These are phyloP conservation scores for Lepus oiostolus DNA, from an alignment of 2,797 vertebrate species.

Conservation along the genomic window DNA sequence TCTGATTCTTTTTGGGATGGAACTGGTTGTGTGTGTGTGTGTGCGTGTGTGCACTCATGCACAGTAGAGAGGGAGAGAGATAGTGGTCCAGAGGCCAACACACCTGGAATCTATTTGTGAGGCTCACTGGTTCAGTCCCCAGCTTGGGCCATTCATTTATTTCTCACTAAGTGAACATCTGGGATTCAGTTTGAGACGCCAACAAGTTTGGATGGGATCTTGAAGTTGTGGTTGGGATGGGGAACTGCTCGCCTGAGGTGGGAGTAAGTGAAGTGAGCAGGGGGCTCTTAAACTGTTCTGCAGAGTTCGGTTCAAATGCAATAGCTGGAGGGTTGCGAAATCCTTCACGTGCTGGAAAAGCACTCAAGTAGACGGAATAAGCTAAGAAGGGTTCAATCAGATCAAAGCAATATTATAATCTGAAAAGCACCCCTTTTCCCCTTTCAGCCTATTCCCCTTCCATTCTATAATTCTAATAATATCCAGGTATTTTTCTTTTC, in stretches of 20 bases:
- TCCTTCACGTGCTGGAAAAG: conserved; percentile 58
- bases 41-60: neutral
- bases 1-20: conserved; percentile 49
- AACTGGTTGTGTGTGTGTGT: neutral
- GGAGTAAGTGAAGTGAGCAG: conserved; percentile 68
- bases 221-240: conserved; percentile 68
- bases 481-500: conserved; percentile 70
- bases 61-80: conserved; percentile 49
- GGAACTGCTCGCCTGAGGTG: conserved; percentile 67
- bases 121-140: conserved; percentile 76
- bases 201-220: conserved; percentile 75
- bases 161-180: conserved; percentile 83
- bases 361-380: conserved; percentile 12
- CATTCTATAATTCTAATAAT: conserved; percentile 51
- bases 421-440: neutral
- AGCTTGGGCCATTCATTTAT: conserved; percentile 77
- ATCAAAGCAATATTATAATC: conserved; percentile 49
- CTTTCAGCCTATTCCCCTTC: neutral
- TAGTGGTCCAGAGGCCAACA: conserved; percentile 71
- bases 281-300: conserved; percentile 71
- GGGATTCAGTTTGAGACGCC: conserved; percentile 82
- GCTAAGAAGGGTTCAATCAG: conserved; percentile 29
- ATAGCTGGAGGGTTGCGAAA: conserved; percentile 62
- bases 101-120: conserved; percentile 84
- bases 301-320: conserved; percentile 73